A percentile compares a stretch with the other conserved stretches of the same genome.
phyloP scores from a whole-genome alignment of 2,888 invertebrate species.

The Dasypogon diadema region DNA sequence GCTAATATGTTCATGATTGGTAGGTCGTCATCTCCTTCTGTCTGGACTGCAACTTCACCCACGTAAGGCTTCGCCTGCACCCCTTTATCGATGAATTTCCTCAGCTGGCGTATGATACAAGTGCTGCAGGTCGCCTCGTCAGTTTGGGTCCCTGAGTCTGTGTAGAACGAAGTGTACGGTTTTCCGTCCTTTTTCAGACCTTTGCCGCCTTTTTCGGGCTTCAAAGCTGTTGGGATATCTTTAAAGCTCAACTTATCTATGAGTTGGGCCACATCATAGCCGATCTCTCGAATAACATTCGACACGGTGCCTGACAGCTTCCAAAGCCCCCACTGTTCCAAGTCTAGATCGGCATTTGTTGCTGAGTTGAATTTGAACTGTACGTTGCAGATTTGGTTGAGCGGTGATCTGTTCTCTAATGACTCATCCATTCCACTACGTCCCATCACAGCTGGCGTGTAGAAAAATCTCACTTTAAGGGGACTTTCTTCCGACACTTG shows the following conservation, averaged over 20 bases:
- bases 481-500: slow-evolving; percentile 2
- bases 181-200: neutral
- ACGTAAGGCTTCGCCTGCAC: slow-evolving; percentile 18
- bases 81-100: slow-evolving; percentile 15
- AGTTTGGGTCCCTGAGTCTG: slow-evolving; percentile 44
- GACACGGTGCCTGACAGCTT: slow-evolving; percentile 29
- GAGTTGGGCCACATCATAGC: slow-evolving; percentile 42
- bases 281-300: slow-evolving; percentile 44
- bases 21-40: slow-evolving; percentile 26
- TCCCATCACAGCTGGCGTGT: slow-evolving; percentile 41
- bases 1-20: slow-evolving; percentile 30
- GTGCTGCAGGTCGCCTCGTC: slow-evolving; percentile 27
- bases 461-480: slow-evolving; percentile 39
- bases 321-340: slow-evolving; percentile 43
- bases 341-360: slow-evolving; percentile 5
- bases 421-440: neutral
- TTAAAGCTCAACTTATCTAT: slow-evolving; percentile 21
- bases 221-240: slow-evolving; percentile 3
- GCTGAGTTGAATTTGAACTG: slow-evolving; percentile 49
- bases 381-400: slow-evolving; percentile 31
- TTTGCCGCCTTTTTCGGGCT: neutral
- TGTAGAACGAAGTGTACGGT: slow-evolving; percentile 21
- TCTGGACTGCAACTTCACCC: neutral
- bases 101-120: slow-evolving; percentile 47
- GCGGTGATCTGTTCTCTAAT: slow-evolving; percentile 48